Conservation (phyloP, 2,888 invertebrate genomes). For the Cyrtodaria siliqua region DNA sequence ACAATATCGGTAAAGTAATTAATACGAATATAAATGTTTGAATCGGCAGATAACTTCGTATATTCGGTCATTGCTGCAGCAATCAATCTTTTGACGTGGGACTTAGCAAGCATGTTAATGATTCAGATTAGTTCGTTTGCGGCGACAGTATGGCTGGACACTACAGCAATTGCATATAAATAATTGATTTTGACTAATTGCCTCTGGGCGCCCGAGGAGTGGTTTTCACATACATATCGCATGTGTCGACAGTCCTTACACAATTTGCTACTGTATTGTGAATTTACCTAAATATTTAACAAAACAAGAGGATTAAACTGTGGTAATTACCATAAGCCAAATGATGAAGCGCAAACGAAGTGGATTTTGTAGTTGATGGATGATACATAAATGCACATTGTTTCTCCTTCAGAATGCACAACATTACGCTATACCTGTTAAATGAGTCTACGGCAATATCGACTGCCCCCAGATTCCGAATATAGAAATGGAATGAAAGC, state of each 20-base stretch:
- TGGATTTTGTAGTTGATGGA: no score
- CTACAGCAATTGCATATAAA: conserved; percentile 27
- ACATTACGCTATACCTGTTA: no score
- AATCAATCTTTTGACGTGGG: conserved; percentile 38
- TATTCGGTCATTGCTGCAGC: conserved; percentile 6
- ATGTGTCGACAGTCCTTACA: no score
- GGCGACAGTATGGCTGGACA: conserved; percentile 49
- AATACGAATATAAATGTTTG: conserved; percentile 37
- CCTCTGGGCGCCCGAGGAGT: conserved; percentile 3
- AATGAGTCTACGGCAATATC: no score
- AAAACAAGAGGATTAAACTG: background rate
- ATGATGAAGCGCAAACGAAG: background rate
- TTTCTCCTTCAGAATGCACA: no score
- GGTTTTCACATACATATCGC: no score
- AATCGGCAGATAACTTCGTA: conserved; percentile 28
- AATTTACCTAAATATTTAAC: no score
- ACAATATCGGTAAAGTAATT: conserved; percentile 29
- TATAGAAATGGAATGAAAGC: no score
- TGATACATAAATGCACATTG: no score
- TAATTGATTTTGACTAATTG: conserved; percentile 54
- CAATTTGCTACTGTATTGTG: no score
- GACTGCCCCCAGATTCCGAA: no score
- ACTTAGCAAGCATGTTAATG: conserved; percentile 39
- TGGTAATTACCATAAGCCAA: conserved; percentile 2
- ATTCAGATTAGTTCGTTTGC: conserved; percentile 28